Conservation (phyloP, 2,888 invertebrate species). For the Patella pellucida region DNA sequence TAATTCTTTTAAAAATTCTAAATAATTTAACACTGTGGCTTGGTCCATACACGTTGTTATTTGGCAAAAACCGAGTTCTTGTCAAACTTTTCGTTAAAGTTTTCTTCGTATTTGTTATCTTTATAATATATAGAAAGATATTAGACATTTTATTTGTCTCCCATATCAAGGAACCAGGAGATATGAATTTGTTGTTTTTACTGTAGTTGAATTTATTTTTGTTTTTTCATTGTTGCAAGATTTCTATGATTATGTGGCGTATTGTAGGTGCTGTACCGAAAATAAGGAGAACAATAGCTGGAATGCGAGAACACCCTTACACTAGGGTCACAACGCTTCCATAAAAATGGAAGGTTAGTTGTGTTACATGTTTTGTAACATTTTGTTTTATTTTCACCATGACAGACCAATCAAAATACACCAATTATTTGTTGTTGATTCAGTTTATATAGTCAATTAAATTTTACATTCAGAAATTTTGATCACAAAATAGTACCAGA, state of each 20-base stretch:
- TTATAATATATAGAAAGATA: no score
- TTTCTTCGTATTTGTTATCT: no score
- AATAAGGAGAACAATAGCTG: slow-evolving; percentile 82
- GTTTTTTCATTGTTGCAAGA: background rate
- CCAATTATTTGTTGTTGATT: slow-evolving; percentile 8
- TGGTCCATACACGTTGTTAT: no score
- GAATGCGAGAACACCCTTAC: slow-evolving; percentile 97
- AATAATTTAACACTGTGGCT: no score
- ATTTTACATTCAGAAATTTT: background rate
- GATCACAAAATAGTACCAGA: background rate
- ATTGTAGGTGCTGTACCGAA: slow-evolving; percentile 87
- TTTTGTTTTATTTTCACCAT: slow-evolving; percentile 23
- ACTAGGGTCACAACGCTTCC: slow-evolving; percentile 79
- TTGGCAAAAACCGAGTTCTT: no score
- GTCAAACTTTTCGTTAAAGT: no score
- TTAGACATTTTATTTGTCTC: background rate
- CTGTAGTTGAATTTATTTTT: background rate
- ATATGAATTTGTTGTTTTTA: background rate
- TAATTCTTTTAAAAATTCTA: no score
- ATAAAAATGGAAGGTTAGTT: slow-evolving; percentile 55
- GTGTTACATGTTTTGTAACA: slow-evolving; percentile 23
- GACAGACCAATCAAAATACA: background rate
- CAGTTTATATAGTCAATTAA: background rate
- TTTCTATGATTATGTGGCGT: slow-evolving; percentile 29
- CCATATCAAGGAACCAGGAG: background rate